A percentile compares a stretch with the other conserved stretches of the same genome.
Evolutionary conservation across 1,140 invertebrate species (phyloP).

Genomic region (Sycophila sp.): DNA sequence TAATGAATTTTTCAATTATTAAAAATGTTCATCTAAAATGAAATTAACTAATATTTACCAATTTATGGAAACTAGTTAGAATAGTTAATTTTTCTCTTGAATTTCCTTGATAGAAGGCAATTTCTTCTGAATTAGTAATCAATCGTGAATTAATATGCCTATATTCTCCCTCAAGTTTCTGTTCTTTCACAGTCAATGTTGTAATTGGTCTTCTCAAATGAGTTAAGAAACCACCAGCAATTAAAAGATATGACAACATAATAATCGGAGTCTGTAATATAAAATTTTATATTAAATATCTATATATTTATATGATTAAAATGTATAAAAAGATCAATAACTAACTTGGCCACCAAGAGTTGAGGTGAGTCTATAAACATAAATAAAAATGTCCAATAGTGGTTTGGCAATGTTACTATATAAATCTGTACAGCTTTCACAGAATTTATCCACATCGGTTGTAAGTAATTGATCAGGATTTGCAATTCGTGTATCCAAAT

Average conservation of each 20-base stretch:
- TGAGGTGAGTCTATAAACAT: slow-evolving; percentile 88
- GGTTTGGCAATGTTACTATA: slow-evolving; percentile 99
- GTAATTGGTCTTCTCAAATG: slow-evolving; percentile 86
- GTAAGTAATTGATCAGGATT: slow-evolving; percentile 97
- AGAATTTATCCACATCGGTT: slow-evolving; percentile 97
- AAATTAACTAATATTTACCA: slow-evolving; percentile 71
- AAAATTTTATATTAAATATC: slow-evolving; percentile 30
- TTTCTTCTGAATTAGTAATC: slow-evolving; percentile 97
- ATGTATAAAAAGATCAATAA: slow-evolving; percentile 43
- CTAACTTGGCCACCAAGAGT: slow-evolving; percentile 81
- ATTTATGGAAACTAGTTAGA: slow-evolving; percentile 87
- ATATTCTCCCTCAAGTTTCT: slow-evolving; percentile 97
- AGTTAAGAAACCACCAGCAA: slow-evolving; percentile 85
- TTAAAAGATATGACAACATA: slow-evolving; percentile 86
- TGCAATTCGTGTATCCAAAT: slow-evolving; percentile 92
- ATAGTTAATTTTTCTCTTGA: slow-evolving; percentile 88
- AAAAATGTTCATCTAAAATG: not conserved
- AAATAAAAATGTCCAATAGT: slow-evolving; percentile 92
- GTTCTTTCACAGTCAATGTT: slow-evolving; percentile 90
- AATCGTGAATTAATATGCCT: slow-evolving; percentile 95
- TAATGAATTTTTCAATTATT: not conserved
- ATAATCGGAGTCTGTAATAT: slow-evolving; percentile 78
- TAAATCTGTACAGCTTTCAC: slow-evolving; percentile 91
- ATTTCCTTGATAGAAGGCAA: slow-evolving; percentile 97
- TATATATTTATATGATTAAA: not conserved